Evolutionary conservation across 2,113 vertebrate genomes (phyloP).

Genomic region (Todiramphus saurophagus): DNA sequence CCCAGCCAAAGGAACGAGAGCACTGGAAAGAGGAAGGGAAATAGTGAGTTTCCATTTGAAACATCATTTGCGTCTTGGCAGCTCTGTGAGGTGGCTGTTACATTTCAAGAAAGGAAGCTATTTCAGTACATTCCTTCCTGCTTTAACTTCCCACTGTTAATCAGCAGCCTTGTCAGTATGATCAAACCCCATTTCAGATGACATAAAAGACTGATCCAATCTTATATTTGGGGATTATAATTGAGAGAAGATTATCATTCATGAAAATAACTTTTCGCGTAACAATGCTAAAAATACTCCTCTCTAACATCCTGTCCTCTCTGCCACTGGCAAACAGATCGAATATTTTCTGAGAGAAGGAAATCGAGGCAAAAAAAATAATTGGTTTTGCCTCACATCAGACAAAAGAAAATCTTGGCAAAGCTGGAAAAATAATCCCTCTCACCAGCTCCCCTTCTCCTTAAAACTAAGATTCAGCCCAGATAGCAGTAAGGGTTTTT

Average conservation of each 20-base stretch:
- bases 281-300: conserved; percentile 46
- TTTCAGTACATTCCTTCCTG: conserved; percentile 50
- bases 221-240: conserved; percentile 56
- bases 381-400: conserved; percentile 1
- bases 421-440: background rate
- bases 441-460: background rate
- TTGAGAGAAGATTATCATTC: conserved; percentile 62
- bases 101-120: conserved; percentile 54
- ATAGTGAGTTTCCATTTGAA: conserved; percentile 42
- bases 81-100: conserved; percentile 39
- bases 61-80: conserved; percentile 63
- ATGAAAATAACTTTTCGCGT: conserved; percentile 58
- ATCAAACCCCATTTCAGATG: conserved; percentile 63
- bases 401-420: conserved; percentile 14
- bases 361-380: background rate
- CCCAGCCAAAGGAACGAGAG: conserved; percentile 43
- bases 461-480: background rate
- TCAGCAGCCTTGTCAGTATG: conserved; percentile 64
- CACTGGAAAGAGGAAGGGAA: conserved; percentile 54
- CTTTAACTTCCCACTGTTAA: conserved; percentile 63
- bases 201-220: conserved; percentile 53
- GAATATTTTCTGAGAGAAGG: background rate
- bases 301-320: conserved; percentile 17
- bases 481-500: background rate
- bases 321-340: background rate